Conservation (phyloP, 2,113 vertebrate species). For the Sinosuthora webbiana region DNA sequence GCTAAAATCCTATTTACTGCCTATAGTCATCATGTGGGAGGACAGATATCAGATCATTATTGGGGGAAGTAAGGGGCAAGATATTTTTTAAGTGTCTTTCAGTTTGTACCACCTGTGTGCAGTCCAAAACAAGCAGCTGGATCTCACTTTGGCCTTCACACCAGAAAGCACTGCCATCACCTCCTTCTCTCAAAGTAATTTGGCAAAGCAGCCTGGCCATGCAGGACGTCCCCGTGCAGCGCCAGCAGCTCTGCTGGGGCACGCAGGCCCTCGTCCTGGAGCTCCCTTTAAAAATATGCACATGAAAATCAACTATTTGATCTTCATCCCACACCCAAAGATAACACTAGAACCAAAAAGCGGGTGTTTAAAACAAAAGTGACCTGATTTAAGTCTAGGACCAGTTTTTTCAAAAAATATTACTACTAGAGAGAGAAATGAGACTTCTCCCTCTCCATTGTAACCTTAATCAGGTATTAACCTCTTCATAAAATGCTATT, state of each 20-base stretch:
- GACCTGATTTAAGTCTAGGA: neutral
- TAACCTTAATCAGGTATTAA: neutral
- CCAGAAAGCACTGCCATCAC: neutral
- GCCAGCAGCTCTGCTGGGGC: fast-evolving
- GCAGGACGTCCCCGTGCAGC: fast-evolving
- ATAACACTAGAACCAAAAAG: neutral
- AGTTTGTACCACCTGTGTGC: neutral
- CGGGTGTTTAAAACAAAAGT: neutral
- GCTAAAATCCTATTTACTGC: neutral
- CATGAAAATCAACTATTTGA: neutral
- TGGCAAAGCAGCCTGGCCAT: neutral
- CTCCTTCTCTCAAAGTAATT: neutral
- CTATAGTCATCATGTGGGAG: neutral
- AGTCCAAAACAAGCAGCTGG: neutral
- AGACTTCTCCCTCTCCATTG: neutral
- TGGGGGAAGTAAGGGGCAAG: neutral
- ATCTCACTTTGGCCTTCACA: neutral
- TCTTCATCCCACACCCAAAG: neutral
- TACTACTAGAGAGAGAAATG: neutral
- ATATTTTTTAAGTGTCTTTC: neutral
- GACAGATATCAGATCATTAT: neutral
- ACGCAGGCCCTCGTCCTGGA: neutral
- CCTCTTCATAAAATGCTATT: neutral
- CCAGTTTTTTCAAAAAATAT: neutral
- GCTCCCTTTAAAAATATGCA: neutral